Conservation (phyloP, 2,113 vertebrate species). For the Choloepus hoffmanni region DNA sequence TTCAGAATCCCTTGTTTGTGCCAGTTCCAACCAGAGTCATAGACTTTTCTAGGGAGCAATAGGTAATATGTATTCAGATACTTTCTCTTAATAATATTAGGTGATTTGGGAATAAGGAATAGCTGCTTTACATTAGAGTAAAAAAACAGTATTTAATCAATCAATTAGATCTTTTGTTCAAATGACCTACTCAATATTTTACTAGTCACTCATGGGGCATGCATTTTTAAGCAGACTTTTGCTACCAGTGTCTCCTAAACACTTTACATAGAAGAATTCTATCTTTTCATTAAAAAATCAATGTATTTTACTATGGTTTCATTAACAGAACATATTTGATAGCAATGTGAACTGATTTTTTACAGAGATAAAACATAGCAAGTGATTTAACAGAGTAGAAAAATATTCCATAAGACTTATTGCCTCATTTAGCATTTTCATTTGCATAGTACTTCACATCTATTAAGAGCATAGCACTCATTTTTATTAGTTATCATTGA, state of each 20-base stretch:
- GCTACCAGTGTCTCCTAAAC: not conserved
- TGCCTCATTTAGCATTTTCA: conserved; percentile 51
- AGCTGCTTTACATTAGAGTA: not conserved
- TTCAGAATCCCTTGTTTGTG: not conserved
- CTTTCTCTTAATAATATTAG: not conserved
- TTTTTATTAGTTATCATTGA: conserved; percentile 45
- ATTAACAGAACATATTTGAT: conserved; percentile 17
- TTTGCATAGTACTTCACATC: conserved; percentile 31
- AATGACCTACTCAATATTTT: not conserved
- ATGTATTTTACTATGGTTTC: not conserved
- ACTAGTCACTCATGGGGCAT: not conserved
- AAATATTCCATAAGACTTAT: not conserved
- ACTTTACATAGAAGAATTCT: not conserved
- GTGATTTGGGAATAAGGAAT: not conserved
- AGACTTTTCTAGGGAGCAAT: not conserved
- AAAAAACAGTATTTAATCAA: conserved; percentile 35
- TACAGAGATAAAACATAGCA: not conserved
- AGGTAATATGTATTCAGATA: not conserved
- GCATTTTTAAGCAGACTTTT: conserved; percentile 33
- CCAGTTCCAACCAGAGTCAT: not conserved
- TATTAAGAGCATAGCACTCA: conserved; percentile 19
- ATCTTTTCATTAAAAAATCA: conserved; percentile 11
- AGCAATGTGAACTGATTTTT: conserved; percentile 30
- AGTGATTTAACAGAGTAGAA: conserved; percentile 53
- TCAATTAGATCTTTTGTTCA: not conserved